These are phyloP conservation scores for Patella vulgata DNA, from an alignment of 1,140 invertebrate genomes.

Conservation along the genomic window DNA sequence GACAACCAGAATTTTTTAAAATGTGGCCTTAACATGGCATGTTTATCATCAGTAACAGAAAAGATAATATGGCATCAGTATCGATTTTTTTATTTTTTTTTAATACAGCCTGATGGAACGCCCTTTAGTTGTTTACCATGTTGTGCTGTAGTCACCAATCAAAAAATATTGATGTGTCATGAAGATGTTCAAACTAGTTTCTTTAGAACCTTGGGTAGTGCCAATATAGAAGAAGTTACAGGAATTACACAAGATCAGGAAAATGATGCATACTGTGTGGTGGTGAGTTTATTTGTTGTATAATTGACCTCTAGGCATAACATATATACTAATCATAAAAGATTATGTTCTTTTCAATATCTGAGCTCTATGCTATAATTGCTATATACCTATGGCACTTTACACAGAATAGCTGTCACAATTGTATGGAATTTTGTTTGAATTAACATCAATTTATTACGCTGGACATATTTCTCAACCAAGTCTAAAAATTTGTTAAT, in stretches of 20 bases:
- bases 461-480: too few relatives aligned
- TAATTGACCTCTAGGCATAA: too few relatives aligned
- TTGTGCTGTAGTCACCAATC: constrained; percentile 75
- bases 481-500: too few relatives aligned
- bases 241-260: constrained; percentile 49
- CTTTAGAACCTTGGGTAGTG: constrained; percentile 61
- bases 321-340: too few relatives aligned
- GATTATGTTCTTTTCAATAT: too few relatives aligned
- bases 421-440: too few relatives aligned
- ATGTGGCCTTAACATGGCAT: neutral
- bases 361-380: too few relatives aligned
- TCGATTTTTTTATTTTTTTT: too few relatives aligned
- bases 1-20: neutral
- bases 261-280: constrained; percentile 70
- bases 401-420: too few relatives aligned
- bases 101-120: constrained; percentile 34
- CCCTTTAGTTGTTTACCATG: constrained; percentile 69
- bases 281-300: constrained; percentile 71
- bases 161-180: constrained; percentile 77
- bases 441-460: too few relatives aligned
- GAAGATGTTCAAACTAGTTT: constrained; percentile 69
- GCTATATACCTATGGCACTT: too few relatives aligned
- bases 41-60: neutral
- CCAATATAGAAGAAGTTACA: constrained; percentile 60
- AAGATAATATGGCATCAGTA: too few relatives aligned